phyloP scores from a whole-genome alignment of 2,888 invertebrate genomes.

The Meiosimyza platycephala region DNA sequence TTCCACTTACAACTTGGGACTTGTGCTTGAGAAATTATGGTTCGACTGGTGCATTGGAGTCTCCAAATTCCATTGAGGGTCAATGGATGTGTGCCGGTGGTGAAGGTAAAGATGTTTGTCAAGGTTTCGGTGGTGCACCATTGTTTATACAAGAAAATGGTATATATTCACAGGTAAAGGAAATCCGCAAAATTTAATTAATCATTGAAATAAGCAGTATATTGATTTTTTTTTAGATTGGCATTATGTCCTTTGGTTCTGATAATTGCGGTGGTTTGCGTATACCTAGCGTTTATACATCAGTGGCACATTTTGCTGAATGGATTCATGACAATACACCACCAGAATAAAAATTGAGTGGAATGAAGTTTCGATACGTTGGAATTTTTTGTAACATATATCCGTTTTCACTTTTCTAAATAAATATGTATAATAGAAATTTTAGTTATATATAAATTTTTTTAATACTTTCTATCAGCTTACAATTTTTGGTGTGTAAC shows the following conservation, averaged over 20 bases:
- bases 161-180: conserved; percentile 73
- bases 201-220: neutral
- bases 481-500: too few species aligned
- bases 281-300: conserved; percentile 82
- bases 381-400: conserved; percentile 8
- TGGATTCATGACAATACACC: conserved; percentile 83
- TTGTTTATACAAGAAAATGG: conserved; percentile 74
- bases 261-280: conserved; percentile 80
- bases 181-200: neutral
- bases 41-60: conserved; percentile 71
- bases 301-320: conserved; percentile 77
- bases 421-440: neutral
- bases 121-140: conserved; percentile 84
- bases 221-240: conserved; percentile 74
- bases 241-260: conserved; percentile 83
- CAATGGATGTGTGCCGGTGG: conserved; percentile 80
- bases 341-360: conserved; percentile 55
- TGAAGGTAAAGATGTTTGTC: conserved; percentile 81
- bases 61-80: conserved; percentile 71
- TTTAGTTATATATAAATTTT: neutral
- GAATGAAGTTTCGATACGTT: neutral
- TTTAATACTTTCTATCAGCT: too few species aligned
- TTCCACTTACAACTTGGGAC: conserved; percentile 76
- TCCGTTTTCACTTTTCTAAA: neutral
- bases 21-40: conserved; percentile 78